These are phyloP conservation scores for Acipenser oxyrinchus DNA, from an alignment of 2,797 vertebrate species.

Conservation along the genomic window DNA sequence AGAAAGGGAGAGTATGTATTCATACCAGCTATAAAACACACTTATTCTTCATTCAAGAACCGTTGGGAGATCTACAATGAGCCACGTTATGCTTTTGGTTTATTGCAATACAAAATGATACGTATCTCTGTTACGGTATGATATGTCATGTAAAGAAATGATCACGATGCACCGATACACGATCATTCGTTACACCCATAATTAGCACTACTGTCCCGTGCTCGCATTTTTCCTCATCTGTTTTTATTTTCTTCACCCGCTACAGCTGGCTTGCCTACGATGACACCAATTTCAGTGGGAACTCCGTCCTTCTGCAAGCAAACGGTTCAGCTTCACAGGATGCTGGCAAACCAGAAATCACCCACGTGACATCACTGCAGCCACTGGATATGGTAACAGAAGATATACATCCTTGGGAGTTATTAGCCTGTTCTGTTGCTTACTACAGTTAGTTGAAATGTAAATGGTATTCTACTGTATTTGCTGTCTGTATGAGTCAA, in stretches of 20 bases:
- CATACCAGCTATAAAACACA: too few species aligned
- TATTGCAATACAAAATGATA: not conserved
- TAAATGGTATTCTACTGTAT: too few species aligned
- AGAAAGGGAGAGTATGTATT: too few species aligned
- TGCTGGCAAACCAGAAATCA: conserved; percentile 37
- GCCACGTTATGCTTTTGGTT: not conserved
- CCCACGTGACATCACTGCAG: conserved; percentile 57
- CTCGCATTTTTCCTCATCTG: conserved; percentile 1
- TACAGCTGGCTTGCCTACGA: conserved; percentile 74
- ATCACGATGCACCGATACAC: too few species aligned
- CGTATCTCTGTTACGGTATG: not conserved
- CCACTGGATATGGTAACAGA: conserved; percentile 65
- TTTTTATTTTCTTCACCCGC: conserved; percentile 23
- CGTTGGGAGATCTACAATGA: not conserved
- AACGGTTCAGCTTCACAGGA: conserved; percentile 41
- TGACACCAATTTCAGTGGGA: conserved; percentile 62
- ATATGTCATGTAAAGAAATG: not conserved
- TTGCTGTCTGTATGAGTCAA: too few species aligned
- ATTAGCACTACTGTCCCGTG: not conserved
- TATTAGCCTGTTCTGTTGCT: too few species aligned
- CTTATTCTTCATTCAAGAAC: too few species aligned
- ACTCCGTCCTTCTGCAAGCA: conserved; percentile 59
- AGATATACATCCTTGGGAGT: too few species aligned
- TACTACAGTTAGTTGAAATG: too few species aligned
- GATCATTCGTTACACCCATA: too few species aligned